These are phyloP conservation scores for Anastrepha ludens DNA, from an alignment of 1,140 invertebrate genomes.

Conservation along the genomic window DNA sequence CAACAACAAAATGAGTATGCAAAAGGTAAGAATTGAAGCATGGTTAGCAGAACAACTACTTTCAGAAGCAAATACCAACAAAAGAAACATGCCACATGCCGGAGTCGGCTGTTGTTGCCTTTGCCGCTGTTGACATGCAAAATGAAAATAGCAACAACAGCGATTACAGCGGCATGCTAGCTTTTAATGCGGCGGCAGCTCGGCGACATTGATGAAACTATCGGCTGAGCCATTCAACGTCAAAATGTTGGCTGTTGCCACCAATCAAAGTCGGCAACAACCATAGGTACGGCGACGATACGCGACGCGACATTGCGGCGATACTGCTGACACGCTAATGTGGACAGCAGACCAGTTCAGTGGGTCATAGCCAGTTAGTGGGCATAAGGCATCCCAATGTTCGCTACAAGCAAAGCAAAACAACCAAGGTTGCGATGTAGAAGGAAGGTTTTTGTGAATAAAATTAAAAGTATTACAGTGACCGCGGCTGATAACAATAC, in stretches of 20 bases:
- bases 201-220: constrained; percentile 48
- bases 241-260: constrained; percentile 42
- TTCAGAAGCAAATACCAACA: not conserved
- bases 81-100: not conserved
- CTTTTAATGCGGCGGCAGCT: not conserved
- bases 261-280: constrained; percentile 26
- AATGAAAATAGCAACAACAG: constrained; percentile 7
- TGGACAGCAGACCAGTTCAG: constrained; percentile 45
- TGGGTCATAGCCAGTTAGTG: constrained; percentile 17
- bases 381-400: not conserved
- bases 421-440: not conserved
- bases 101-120: not conserved
- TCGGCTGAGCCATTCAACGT: constrained; percentile 26
- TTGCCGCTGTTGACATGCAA: constrained; percentile 36
- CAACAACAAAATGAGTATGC: not conserved
- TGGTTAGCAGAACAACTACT: not conserved
- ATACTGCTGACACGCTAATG: constrained; percentile 38
- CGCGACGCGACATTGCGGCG: constrained; percentile 19
- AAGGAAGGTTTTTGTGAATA: not conserved
- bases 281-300: not conserved
- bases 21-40: not conserved
- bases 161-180: constrained; percentile 9
- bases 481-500: not conserved
- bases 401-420: not conserved
- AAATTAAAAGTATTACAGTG: not conserved